Percentiles rank a stretch among this genome's conserved stretches.
Evolutionary conservation across 23 tunicate genomes (phyloP).

Genomic region (Clavelina lepadiformis): DNA sequence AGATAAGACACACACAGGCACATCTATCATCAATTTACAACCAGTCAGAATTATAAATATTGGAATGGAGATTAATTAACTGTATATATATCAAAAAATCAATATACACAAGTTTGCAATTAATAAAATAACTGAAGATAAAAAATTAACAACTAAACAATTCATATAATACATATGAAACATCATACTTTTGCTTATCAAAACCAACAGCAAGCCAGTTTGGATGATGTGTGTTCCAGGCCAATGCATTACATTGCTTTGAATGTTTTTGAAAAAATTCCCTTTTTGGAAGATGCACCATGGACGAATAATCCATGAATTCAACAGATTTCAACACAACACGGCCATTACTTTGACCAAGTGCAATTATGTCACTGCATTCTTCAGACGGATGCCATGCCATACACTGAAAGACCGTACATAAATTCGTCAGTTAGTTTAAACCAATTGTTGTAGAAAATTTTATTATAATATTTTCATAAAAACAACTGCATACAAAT

Average conservation of each 20-base stretch:
- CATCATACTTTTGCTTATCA: constrained; percentile 38
- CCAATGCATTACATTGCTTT: constrained; percentile 35
- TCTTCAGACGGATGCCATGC: constrained; percentile 51
- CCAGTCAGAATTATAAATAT: background rate
- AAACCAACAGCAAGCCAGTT: constrained; percentile 46
- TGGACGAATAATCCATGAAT: background rate
- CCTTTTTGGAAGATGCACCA: background rate
- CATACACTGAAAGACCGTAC: constrained; percentile 22
- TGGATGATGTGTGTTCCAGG: constrained; percentile 52
- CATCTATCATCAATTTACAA: background rate
- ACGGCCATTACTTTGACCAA: constrained; percentile 42
- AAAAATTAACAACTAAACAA: too few relatives aligned
- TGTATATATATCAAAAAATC: background rate
- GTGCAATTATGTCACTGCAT: constrained; percentile 25
- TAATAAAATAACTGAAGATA: too few relatives aligned
- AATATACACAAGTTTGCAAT: too few relatives aligned
- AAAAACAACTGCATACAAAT: too few relatives aligned
- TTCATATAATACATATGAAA: background rate
- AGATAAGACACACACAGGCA: background rate
- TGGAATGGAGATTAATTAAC: background rate
- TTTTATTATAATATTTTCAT: too few relatives aligned
- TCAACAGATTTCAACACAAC: constrained; percentile 15
- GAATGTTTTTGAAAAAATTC: constrained; percentile 34
- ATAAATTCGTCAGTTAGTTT: background rate
- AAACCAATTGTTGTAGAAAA: too few relatives aligned